Evolutionary conservation across 2,113 vertebrate species (phyloP).

Genomic region (Hippocampus guttulatus): DNA sequence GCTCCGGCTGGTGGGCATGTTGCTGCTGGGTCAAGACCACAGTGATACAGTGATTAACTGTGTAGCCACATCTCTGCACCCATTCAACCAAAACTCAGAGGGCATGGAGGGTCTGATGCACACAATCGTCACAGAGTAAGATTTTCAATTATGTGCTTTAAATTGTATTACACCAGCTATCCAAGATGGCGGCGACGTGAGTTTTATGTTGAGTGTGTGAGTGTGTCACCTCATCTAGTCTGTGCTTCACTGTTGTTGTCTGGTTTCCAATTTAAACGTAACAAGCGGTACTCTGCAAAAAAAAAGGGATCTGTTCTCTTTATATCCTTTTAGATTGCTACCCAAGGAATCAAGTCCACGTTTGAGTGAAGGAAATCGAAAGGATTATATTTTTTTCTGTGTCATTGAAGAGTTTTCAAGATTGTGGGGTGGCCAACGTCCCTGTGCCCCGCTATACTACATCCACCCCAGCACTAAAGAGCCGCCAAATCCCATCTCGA

Average conservation of each 20-base stretch:
- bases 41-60: not conserved
- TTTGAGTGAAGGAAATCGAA: too few relatives aligned
- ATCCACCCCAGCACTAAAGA: too few relatives aligned
- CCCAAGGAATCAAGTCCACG: too few relatives aligned
- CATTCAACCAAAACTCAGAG: not conserved
- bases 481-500: too few relatives aligned
- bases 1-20: slow-evolving; percentile 8
- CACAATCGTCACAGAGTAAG: not conserved
- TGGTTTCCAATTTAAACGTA: too few relatives aligned
- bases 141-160: not conserved
- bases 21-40: not conserved
- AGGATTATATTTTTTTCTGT: too few relatives aligned
- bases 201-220: not conserved
- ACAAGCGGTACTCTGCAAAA: too few relatives aligned
- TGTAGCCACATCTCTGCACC: not conserved
- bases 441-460: too few relatives aligned
- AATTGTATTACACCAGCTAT: not conserved
- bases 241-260: not conserved
- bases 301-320: too few relatives aligned
- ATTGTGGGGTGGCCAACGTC: too few relatives aligned
- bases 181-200: not conserved
- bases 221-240: not conserved
- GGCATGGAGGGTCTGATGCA: slow-evolving; percentile 1
- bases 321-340: too few relatives aligned
- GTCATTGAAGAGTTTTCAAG: too few relatives aligned